Conservation (phyloP, 2,888 invertebrate species). For the Diarsia mendica region DNA sequence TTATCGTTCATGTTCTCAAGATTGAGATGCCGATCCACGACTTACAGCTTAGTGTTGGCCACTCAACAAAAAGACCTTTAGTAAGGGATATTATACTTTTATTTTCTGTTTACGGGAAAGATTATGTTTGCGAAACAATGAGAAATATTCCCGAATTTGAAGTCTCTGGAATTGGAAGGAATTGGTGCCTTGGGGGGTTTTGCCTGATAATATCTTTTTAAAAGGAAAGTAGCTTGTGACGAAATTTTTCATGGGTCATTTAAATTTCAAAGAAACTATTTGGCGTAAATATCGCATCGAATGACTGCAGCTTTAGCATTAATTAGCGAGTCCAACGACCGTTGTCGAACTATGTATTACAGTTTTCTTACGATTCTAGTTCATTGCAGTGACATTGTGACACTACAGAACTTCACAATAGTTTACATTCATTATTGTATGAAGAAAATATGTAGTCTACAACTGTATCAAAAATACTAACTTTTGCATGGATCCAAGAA, state of each 20-base stretch:
- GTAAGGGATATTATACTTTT: neutral
- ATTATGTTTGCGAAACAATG: conserved; percentile 1
- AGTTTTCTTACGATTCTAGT: conserved; percentile 69
- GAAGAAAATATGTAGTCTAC: conserved; percentile 2
- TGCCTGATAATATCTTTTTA: conserved; percentile 11
- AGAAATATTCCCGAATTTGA: conserved; percentile 10
- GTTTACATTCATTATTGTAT: conserved; percentile 27
- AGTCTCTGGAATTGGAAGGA: neutral
- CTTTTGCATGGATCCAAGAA: neutral
- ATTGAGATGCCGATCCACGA: neutral
- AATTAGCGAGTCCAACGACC: conserved; percentile 81
- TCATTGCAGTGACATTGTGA: conserved; percentile 62
- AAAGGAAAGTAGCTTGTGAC: conserved; percentile 63
- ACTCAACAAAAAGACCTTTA: neutral
- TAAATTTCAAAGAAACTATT: conserved; percentile 70
- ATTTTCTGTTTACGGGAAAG: neutral
- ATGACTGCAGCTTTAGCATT: conserved; percentile 76
- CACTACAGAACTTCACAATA: conserved; percentile 20
- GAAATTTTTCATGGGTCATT: conserved; percentile 71
- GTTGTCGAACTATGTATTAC: conserved; percentile 45
- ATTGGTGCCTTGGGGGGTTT: neutral
- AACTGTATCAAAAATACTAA: conserved; percentile 21
- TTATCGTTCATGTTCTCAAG: conserved; percentile 35
- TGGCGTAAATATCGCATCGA: conserved; percentile 70
- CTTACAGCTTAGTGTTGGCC: conserved; percentile 2